Conservation (phyloP, 2,888 invertebrate species). For the Colletes collaris region DNA sequence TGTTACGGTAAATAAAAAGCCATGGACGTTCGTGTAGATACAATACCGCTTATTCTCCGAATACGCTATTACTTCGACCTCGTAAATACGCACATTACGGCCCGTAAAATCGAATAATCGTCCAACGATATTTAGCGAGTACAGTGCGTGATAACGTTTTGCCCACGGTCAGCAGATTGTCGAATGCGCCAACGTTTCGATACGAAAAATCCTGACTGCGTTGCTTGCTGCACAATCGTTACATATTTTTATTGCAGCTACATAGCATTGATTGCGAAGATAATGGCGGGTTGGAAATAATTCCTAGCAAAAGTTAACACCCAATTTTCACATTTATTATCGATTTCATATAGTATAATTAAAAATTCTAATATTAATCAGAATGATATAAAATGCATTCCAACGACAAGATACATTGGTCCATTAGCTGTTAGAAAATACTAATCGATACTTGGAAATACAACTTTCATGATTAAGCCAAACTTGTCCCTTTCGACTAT, state of each 20-base stretch:
- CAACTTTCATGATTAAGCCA: too few species aligned
- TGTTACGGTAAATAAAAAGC: conserved; percentile 48
- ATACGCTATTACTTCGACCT: conserved; percentile 49
- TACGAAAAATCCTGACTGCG: conserved; percentile 17
- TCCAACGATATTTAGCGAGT: conserved; percentile 59
- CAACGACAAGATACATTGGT: too few species aligned
- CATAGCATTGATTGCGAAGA: not conserved
- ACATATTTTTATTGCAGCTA: not conserved
- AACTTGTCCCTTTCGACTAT: too few species aligned
- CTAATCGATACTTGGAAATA: too few species aligned
- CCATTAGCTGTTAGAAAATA: too few species aligned
- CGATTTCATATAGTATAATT: too few species aligned
- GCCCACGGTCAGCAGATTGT: conserved; percentile 67
- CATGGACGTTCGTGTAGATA: not conserved
- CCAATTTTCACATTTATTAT: too few species aligned
- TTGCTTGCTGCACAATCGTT: conserved; percentile 17
- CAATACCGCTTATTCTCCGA: conserved; percentile 49
- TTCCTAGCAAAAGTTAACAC: too few species aligned
- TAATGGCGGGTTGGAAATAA: too few species aligned
- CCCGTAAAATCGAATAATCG: conserved; percentile 68
- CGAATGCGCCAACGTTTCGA: conserved; percentile 39
- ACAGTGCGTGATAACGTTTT: conserved; percentile 62
- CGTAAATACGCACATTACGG: conserved; percentile 67
- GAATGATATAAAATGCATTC: too few species aligned
- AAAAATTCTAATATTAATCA: too few species aligned